These are phyloP conservation scores for Rhabdornis inornatus DNA, from an alignment of 2,113 vertebrate species.

Conservation along the genomic window DNA sequence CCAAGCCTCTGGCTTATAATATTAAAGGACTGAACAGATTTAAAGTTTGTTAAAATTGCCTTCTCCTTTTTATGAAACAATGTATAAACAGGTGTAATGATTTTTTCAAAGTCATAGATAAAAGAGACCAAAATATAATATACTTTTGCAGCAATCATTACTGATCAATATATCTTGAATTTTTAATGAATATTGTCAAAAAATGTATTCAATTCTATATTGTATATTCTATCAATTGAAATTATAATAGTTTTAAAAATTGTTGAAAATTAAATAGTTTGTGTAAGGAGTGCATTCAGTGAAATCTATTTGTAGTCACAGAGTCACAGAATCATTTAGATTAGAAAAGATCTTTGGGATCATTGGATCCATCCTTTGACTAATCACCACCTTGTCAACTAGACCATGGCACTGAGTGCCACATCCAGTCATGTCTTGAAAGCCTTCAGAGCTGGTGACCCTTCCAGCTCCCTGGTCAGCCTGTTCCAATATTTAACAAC, in stretches of 20 bases:
- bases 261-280: neutral
- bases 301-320: neutral
- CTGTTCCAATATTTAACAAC: neutral
- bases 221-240: neutral
- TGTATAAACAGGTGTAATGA: neutral
- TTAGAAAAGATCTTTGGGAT: neutral
- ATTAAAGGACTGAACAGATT: neutral
- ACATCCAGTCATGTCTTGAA: neutral
- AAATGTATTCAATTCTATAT: neutral
- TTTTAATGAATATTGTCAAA: neutral
- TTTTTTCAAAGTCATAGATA: neutral
- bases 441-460: neutral
- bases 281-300: neutral
- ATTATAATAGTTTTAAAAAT: neutral
- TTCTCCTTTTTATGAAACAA: neutral
- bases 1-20: neutral
- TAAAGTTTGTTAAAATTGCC: neutral
- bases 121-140: neutral
- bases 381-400: neutral
- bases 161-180: neutral
- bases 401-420: neutral
- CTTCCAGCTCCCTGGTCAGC: neutral
- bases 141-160: neutral
- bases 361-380: accelerated
- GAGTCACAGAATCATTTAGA: neutral